A percentile compares a stretch with the other conserved stretches of the same genome.
phyloP scores from a whole-genome alignment of 1,140 invertebrate genomes.

The Oscheius sp. region DNA sequence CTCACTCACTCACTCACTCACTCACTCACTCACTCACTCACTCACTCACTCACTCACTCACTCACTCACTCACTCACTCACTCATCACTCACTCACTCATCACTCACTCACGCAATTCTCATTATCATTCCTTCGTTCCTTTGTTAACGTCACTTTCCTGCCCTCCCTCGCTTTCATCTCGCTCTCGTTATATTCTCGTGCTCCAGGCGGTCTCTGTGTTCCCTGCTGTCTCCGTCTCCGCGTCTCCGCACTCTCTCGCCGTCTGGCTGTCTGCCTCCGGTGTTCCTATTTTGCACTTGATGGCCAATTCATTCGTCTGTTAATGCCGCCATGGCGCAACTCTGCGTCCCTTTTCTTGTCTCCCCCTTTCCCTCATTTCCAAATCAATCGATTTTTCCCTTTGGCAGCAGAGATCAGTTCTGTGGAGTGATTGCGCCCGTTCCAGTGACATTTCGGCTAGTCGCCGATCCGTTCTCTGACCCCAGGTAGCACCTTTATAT shows the following conservation, averaged over 20 bases:
- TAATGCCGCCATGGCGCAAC: not conserved
- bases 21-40: no score
- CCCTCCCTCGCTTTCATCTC: no score
- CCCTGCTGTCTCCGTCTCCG: not conserved
- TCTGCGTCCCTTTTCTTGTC: not conserved
- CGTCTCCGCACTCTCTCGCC: not conserved
- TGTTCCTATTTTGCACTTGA: constrained; percentile 14
- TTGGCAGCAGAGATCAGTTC: not conserved
- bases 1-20: no score
- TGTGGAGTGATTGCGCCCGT: no score
- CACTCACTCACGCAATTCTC: no score
- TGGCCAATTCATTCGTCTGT: not conserved
- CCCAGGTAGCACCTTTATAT: not conserved
- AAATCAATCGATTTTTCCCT: not conserved
- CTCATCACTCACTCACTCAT: no score
- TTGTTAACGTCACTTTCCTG: no score
- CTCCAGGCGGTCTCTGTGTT: not conserved
- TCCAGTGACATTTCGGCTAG: not conserved
- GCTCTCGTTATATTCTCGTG: no score
- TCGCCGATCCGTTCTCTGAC: not conserved
- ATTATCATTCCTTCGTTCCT: no score
- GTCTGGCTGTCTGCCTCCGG: not conserved
- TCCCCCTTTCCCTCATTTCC: not conserved
- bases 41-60: no score
- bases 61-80: no score